Base-by-base conservation (phyloP, 2,888 invertebrate species). In the Drosophila helvetica region DNA sequence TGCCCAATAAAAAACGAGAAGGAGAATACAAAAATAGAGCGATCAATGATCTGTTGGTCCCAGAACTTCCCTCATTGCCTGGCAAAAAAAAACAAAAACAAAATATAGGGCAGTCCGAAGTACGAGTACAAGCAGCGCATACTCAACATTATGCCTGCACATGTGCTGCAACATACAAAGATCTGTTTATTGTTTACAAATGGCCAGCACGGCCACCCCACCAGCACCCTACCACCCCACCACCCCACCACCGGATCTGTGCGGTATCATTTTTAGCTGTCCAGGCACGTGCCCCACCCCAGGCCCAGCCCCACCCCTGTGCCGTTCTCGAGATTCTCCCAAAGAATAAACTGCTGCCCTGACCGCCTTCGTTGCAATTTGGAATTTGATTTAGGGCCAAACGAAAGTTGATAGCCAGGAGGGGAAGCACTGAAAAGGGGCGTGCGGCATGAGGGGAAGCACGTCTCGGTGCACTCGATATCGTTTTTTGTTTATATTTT, bases 181-280 rank as follows among this genome's bases (percentile, higher is more conserved):
- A 77, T 81, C 82, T 81, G 80, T 81, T 84, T 85, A 81, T 85
- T 84, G 85, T 81, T 81, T 81, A 84, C 82, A n/a, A 81, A 70
- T 77, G 61, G 70, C 52, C 64, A 62, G 54, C 69, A 50, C 25
- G 59, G 27, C n/a, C 67, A 42, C 45, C 22, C 45, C 22, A 9
- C n/a, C 60, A 50, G 17, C 43, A 50, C 12, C 42, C 12, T n/a
- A n/a, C n/a, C 67, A 42, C 45, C 22, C 45, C 22, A 9, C n/a
- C 60, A 50, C 15, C 43, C n/a, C n/a, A 50, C 12, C 42, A 7
- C 22, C 19, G 10, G 7, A 30, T 25, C 53, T 12, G 18, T 17
- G 19, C 48, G 38, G 10, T 45, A 63, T 63, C 53, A 43, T 65
- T 64, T 65, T 64, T 63, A 64, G 65, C 64, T 30, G 53, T 19